Evolutionary conservation across 2,888 invertebrate genomes (phyloP).

Genomic region (Agrilus mali): DNA sequence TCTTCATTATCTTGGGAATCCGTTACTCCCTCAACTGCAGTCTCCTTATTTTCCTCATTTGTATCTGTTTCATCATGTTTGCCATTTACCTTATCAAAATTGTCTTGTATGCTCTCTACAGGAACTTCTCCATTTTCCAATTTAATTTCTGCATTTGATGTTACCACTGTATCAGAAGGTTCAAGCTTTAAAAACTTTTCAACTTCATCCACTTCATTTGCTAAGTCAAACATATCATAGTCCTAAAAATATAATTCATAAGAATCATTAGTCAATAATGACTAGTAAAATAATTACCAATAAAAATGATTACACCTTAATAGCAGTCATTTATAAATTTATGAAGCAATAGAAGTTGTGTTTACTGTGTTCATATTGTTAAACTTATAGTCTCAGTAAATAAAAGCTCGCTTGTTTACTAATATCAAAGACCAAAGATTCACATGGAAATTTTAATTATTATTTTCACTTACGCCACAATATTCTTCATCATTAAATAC

Average conservation of each 20-base stretch:
- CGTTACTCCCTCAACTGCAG: conserved; percentile 14
- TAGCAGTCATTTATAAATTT: too few species aligned
- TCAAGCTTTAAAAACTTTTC: conserved; percentile 76
- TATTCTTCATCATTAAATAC: conserved; percentile 86
- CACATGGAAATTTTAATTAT: neutral
- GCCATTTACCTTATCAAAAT: conserved; percentile 5
- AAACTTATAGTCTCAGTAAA: neutral
- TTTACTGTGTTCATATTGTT: neutral
- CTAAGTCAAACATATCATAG: conserved; percentile 83
- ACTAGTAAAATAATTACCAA: too few species aligned
- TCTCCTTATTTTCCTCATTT: conserved; percentile 14
- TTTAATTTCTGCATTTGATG: conserved; percentile 36
- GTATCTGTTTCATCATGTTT: conserved; percentile 13
- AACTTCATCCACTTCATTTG: conserved; percentile 81
- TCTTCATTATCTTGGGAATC: conserved; percentile 3
- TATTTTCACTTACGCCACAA: conserved; percentile 65
- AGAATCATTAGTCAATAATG: neutral
- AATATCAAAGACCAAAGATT: neutral
- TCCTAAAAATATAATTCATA: conserved; percentile 46
- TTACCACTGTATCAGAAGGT: conserved; percentile 39
- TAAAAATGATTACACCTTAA: too few species aligned
- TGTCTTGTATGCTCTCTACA: conserved; percentile 18
- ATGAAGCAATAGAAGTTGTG: too few species aligned
- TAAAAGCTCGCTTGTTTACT: neutral
- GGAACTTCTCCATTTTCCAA: conserved; percentile 24